Conservation (phyloP, 2,113 vertebrate species). For the Myiagra hebetior region DNA sequence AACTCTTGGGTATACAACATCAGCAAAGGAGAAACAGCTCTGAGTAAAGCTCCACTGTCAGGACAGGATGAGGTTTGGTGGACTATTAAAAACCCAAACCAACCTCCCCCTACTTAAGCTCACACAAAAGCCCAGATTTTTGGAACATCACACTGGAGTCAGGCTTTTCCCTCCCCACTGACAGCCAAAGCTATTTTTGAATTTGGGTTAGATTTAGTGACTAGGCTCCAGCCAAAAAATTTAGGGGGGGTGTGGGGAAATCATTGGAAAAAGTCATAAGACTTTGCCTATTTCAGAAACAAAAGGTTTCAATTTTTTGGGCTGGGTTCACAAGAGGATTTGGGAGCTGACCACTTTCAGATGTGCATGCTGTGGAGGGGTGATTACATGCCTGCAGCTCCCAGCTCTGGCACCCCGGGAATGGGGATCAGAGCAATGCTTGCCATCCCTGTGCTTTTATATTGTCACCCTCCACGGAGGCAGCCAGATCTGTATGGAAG, state of each 20-base stretch:
- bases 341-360: constrained; percentile 22
- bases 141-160: background rate
- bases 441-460: background rate
- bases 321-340: background rate
- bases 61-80: constrained; percentile 11
- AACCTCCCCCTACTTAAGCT: background rate
- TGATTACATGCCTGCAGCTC: background rate
- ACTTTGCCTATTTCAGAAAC: constrained; percentile 12
- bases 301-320: constrained; percentile 34
- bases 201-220: constrained; percentile 34
- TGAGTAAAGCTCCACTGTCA: background rate
- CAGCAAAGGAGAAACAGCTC: background rate
- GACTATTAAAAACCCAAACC: background rate
- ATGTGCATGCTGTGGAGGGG: background rate
- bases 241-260: background rate
- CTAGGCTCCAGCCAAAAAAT: background rate
- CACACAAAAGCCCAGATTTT: constrained; percentile 24
- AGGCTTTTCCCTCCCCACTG: background rate
- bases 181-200: constrained; percentile 35
- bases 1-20: background rate
- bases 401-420: fast-evolving
- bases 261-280: background rate
- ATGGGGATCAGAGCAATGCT: background rate
- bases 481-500: background rate
- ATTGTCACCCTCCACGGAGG: background rate